Evolutionary conservation across 2,113 vertebrate species (phyloP).

Genomic region (Lynx canadensis): DNA sequence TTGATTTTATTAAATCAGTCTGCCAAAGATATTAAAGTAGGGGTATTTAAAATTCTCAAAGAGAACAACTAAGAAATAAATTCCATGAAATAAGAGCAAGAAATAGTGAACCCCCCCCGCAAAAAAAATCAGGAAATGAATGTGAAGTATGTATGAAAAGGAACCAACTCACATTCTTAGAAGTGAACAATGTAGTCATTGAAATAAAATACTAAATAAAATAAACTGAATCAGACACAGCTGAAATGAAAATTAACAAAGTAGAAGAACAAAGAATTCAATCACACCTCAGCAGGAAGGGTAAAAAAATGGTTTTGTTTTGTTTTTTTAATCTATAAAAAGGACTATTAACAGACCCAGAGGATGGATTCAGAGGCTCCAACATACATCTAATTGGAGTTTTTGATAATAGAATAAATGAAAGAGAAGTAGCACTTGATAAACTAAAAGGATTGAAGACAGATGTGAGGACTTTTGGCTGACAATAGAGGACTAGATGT

Average conservation of each 20-base stretch:
- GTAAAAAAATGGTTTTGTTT: background rate
- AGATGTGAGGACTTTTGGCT: background rate
- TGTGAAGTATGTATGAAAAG: background rate
- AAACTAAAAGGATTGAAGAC: background rate
- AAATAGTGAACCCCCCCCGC: background rate
- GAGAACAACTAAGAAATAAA: background rate
- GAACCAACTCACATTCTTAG: background rate
- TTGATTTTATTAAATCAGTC: background rate
- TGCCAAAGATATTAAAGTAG: background rate
- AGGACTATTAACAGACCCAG: background rate
- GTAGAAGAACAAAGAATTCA: background rate
- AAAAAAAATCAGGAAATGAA: slow-evolving; percentile 2
- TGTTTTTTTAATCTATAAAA: background rate
- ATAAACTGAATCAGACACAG: background rate
- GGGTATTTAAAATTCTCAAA: background rate
- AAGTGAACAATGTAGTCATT: background rate
- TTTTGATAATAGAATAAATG: background rate
- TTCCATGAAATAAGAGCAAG: background rate
- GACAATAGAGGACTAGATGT: background rate
- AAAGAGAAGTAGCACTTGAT: background rate
- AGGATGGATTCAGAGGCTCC: background rate
- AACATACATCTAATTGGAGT: background rate
- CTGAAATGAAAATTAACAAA: background rate
- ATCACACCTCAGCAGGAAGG: background rate
- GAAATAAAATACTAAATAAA: slow-evolving; percentile 25